Evolutionary conservation across 2,113 vertebrate genomes (phyloP).

Genomic region (Cebus imitator): DNA sequence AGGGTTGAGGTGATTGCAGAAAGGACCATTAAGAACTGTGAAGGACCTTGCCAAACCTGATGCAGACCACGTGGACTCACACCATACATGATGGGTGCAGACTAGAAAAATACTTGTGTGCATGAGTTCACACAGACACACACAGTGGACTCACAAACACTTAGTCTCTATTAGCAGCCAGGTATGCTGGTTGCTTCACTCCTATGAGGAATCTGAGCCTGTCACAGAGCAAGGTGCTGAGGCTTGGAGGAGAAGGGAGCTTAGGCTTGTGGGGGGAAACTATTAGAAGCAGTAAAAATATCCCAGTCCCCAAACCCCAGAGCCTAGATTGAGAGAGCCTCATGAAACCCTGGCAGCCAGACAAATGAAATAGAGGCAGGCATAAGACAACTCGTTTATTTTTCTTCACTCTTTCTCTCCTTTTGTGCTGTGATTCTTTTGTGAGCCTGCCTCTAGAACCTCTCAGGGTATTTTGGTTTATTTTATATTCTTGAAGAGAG

Average conservation of each 20-base stretch:
- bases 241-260: not conserved
- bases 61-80: not conserved
- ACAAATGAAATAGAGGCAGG: not conserved
- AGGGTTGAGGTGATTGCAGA: not conserved
- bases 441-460: not conserved
- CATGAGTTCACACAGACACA: not conserved
- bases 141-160: not conserved
- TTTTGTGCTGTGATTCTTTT: not conserved
- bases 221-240: not conserved
- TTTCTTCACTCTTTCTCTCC: not conserved
- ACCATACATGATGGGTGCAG: not conserved
- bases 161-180: not conserved
- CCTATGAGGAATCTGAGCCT: not conserved
- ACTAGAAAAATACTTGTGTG: not conserved
- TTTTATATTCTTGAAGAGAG: not conserved
- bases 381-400: not conserved
- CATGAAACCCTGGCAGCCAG: not conserved
- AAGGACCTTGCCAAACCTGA: not conserved
- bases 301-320: not conserved
- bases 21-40: not conserved
- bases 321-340: not conserved
- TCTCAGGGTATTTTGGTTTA: not conserved
- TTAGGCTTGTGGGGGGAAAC: not conserved
- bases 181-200: not conserved
- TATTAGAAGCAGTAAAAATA: conserved; percentile 16